Base-by-base conservation (phyloP, 2,113 vertebrate genomes). In the Ciconia stormi region DNA sequence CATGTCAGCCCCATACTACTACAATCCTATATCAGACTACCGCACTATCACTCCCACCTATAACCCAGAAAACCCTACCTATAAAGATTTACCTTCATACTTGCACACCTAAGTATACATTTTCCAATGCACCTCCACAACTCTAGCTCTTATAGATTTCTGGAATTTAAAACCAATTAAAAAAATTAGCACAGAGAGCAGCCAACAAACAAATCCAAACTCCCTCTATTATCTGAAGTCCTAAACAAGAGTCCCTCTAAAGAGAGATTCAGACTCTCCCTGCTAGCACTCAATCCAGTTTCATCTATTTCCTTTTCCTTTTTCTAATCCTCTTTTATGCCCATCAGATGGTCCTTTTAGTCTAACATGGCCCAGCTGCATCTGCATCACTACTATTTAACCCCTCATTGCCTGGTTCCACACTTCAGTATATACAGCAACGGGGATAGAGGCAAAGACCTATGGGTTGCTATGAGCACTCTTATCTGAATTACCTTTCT, bases 321-420 rank as follows among this genome's bases (percentile, higher is more conserved):
- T 94, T 85, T 55, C 93, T 95, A 94, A 97, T 96, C 90, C 96
- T 69, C 70, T 77, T 96, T 90, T 88, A 94, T 97, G 95, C 88
- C 92, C 96, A 92, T 97, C 87, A 97, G 63, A 88, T 74, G 79
- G 82, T 93, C 42, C 46, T 89, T 94, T 94, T 94, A 91, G 62
- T 19, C 23, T 96, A 93, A 97, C 92, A 93, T 46, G 55, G 71
- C 34, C 87, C 96, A 97, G 92, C 93, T 97, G 96, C 82, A 92
- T 90, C 78, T 90, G 52, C 8, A 9, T 30, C 90, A 89, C 66
- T 67, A 9, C 42, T 71, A 5, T 69, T 96, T 96, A 95, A 97
- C 95, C 38, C 87, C 25, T 93, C 53, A 21, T 32, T 72, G 36
- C 8, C 87, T 90, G 8, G 11, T 59, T 78, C 29, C 1, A 19